Base-by-base conservation (phyloP, 2,113 vertebrate species). In the Brachyhypopomus occidentalis region DNA sequence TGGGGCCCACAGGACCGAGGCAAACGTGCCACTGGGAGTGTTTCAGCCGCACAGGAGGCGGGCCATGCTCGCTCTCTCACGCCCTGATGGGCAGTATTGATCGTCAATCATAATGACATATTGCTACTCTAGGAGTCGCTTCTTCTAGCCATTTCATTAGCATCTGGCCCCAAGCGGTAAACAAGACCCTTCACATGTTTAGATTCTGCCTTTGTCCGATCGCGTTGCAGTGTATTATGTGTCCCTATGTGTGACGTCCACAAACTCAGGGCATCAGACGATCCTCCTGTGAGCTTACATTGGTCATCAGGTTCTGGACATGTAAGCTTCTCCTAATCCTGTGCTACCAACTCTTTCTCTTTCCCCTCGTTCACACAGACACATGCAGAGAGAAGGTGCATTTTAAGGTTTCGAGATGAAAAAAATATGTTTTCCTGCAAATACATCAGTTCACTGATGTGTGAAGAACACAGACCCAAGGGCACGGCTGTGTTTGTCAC, bases 51-150 rank as follows among this genome's bases (percentile, higher is more conserved):
- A 27, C 16, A 3, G 25, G 41, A 58, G 20, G 5, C 34, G n/a
- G 17, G 2, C 45, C 30, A 45, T 63, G 22, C 62, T 34, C 5
- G 36, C 34, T 41, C 6, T 70, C 7, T 38, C 55, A 19, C 14
- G 9, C 45, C 48, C 30, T 9, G 16, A 3, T n/a, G 14, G 20
- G 30, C 36, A 72, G 3, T 27, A 60, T 5, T 71, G 55, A 60
- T 71, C 25, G 22, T 34, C n/a, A 62, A 23, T 71, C 5, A 62
- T 60, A 79, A 72, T 58, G 55, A 78, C 19, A 52, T 19, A 79
- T 79, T 19, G 0, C 9, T 72, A 60, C 56, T 79, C 30, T 59
- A 60, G 12, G 55, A 60, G 4, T 55, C 67, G 11, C 0, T 71
- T 14, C n/a, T 45, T 58, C 9, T n/a, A 59, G 56, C 20, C 55